These are phyloP conservation scores for Siphlonurus alternatus DNA, from an alignment of 2,888 invertebrate species.

Conservation along the genomic window DNA sequence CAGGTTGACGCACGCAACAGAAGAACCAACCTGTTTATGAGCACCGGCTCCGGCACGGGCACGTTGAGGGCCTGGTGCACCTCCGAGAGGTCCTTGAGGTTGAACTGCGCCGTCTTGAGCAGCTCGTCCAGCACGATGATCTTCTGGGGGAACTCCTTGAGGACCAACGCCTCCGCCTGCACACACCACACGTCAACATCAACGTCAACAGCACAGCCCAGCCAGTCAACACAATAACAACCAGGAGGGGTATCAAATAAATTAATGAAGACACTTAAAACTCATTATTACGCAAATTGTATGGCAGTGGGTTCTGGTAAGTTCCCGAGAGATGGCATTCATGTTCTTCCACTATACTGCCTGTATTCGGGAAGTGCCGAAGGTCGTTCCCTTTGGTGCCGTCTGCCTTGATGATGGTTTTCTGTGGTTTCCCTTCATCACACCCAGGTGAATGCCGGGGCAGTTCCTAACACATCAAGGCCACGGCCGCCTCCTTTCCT, in stretches of 20 bases:
- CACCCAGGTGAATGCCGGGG: too few species aligned
- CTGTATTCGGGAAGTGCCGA: too few species aligned
- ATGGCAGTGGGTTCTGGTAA: neutral
- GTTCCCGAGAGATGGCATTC: neutral
- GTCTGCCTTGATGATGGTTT: too few species aligned
- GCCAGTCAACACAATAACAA: neutral
- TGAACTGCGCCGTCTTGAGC: slow-evolving; percentile 66
- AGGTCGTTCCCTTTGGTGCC: too few species aligned
- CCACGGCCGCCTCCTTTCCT: too few species aligned
- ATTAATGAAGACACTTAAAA: neutral
- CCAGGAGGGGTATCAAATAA: neutral
- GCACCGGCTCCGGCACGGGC: slow-evolving; percentile 66
- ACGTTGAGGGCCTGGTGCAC: slow-evolving; percentile 75
- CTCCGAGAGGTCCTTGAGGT: slow-evolving; percentile 55
- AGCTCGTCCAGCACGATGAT: slow-evolving; percentile 80
- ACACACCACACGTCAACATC: slow-evolving; percentile 14
- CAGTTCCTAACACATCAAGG: too few species aligned
- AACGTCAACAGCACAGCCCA: neutral
- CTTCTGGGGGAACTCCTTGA: slow-evolving; percentile 83
- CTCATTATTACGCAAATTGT: neutral
- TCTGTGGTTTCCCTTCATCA: too few species aligned
- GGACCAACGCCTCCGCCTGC: slow-evolving; percentile 66
- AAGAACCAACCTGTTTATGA: slow-evolving; percentile 31
- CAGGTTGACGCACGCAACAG: too few species aligned
- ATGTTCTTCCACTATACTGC: too few species aligned